Percentiles rank a stretch among this genome's conserved stretches.
Evolutionary conservation across 2,888 invertebrate species (phyloP).

Genomic region (Leptinotarsa tumamoca): DNA sequence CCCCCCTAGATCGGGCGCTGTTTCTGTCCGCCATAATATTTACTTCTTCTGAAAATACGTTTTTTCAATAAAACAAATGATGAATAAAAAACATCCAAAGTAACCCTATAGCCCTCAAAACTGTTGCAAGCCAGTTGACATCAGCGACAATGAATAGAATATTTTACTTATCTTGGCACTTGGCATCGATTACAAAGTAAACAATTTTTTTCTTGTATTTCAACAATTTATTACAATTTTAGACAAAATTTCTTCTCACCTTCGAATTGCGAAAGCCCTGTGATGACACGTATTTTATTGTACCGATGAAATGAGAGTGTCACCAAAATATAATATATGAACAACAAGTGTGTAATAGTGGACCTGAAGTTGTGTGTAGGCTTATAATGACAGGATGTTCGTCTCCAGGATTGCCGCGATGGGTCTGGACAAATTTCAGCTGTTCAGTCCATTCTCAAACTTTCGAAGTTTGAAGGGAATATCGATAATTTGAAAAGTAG

Average conservation of each 20-base stretch:
- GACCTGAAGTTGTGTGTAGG: conserved; percentile 23
- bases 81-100: too few species aligned
- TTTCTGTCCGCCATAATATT: too few species aligned
- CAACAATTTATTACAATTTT: not conserved
- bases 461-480: not conserved
- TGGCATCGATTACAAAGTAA: conserved; percentile 14
- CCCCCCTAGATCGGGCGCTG: too few species aligned
- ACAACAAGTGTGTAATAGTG: conserved; percentile 44
- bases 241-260: conserved; percentile 10
- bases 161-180: not conserved
- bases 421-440: conserved; percentile 32
- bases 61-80: too few species aligned
- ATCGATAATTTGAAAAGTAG: not conserved
- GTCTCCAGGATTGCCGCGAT: conserved; percentile 10
- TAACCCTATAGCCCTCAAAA: too few species aligned
- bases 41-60: too few species aligned
- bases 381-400: conserved; percentile 28
- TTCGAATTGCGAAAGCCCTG: conserved; percentile 36
- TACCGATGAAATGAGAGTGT: conserved; percentile 42
- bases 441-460: conserved; percentile 18
- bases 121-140: not conserved
- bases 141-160: not conserved
- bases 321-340: conserved; percentile 46
- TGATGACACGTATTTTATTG: conserved; percentile 41
- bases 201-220: not conserved